These are phyloP conservation scores for Heliconius melpomene DNA, from an alignment of 1,140 invertebrate species.

Conservation along the genomic window DNA sequence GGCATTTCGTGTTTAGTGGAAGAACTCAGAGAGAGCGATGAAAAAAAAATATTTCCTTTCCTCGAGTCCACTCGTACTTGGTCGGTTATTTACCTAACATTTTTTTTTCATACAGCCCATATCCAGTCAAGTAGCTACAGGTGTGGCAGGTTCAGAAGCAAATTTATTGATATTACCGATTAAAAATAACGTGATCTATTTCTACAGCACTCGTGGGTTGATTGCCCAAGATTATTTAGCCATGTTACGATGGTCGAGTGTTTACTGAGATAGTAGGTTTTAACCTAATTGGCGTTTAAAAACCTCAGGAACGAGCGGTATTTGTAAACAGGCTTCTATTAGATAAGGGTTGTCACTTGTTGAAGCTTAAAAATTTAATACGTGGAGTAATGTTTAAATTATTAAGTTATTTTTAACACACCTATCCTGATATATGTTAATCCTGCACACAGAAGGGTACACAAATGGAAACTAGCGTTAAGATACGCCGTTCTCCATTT, in stretches of 20 bases:
- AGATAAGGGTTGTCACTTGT: slow-evolving; percentile 21
- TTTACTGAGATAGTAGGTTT: slow-evolving; percentile 45
- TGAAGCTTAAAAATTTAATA: background rate
- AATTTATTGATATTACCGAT: slow-evolving; percentile 42
- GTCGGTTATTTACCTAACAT: too few relatives aligned
- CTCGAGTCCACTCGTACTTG: too few relatives aligned
- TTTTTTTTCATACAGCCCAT: background rate
- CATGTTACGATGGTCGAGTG: slow-evolving; percentile 35
- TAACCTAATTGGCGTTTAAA: slow-evolving; percentile 43
- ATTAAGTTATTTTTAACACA: too few relatives aligned
- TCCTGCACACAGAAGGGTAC: too few relatives aligned
- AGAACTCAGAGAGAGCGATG: too few relatives aligned
- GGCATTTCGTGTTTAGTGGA: too few relatives aligned
- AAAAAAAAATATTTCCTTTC: too few relatives aligned
- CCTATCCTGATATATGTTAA: too few relatives aligned
- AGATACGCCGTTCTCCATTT: too few relatives aligned
- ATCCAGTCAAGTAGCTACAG: slow-evolving; percentile 34
- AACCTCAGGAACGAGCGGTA: slow-evolving; percentile 30
- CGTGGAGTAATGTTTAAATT: too few relatives aligned
- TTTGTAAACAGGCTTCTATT: slow-evolving; percentile 16
- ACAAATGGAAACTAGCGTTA: too few relatives aligned
- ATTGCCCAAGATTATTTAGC: slow-evolving; percentile 41
- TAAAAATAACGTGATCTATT: slow-evolving; percentile 46
- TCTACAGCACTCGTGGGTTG: slow-evolving; percentile 39
- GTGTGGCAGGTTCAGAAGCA: slow-evolving; percentile 43